These are phyloP conservation scores for Hippopotamyrus pictus DNA, from an alignment of 2,797 vertebrate genomes.

Conservation along the genomic window DNA sequence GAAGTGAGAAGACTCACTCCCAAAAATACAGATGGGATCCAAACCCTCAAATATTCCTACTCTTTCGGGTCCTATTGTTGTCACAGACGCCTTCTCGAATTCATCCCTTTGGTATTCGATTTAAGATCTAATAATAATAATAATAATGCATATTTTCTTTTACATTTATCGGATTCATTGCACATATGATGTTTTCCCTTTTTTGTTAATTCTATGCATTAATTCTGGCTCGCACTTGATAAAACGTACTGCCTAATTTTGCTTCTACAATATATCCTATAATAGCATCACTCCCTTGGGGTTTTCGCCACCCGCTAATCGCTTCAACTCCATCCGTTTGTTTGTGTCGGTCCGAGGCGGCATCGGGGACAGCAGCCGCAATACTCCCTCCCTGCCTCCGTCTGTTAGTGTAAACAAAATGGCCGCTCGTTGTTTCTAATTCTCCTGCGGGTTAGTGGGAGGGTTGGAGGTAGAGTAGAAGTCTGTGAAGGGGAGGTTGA, in stretches of 20 bases:
- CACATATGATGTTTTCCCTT: not conserved
- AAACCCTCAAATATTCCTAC: slow-evolving; percentile 49
- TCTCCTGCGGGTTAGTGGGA: slow-evolving; percentile 68
- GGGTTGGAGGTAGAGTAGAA: slow-evolving; percentile 68
- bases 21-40: slow-evolving; percentile 46
- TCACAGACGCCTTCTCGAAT: not conserved
- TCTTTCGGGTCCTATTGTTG: slow-evolving; percentile 57
- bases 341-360: slow-evolving; percentile 41
- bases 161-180: not conserved
- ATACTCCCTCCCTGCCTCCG: slow-evolving; percentile 69
- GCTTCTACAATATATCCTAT: slow-evolving; percentile 58
- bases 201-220: not conserved
- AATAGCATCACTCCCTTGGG: slow-evolving; percentile 58
- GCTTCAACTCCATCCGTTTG: slow-evolving; percentile 46
- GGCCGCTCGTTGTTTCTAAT: slow-evolving; percentile 90
- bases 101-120: not conserved
- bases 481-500: slow-evolving; percentile 52
- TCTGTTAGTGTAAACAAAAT: slow-evolving; percentile 98
- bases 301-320: slow-evolving; percentile 50
- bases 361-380: slow-evolving; percentile 51
- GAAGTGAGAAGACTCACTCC: slow-evolving; percentile 46
- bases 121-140: not conserved
- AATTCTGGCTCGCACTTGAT: slow-evolving; percentile 44
- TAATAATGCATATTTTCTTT: not conserved
- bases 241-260: slow-evolving; percentile 57